phyloP scores from a whole-genome alignment of 2,888 invertebrate genomes.

The Lasioglossum pauxillum region DNA sequence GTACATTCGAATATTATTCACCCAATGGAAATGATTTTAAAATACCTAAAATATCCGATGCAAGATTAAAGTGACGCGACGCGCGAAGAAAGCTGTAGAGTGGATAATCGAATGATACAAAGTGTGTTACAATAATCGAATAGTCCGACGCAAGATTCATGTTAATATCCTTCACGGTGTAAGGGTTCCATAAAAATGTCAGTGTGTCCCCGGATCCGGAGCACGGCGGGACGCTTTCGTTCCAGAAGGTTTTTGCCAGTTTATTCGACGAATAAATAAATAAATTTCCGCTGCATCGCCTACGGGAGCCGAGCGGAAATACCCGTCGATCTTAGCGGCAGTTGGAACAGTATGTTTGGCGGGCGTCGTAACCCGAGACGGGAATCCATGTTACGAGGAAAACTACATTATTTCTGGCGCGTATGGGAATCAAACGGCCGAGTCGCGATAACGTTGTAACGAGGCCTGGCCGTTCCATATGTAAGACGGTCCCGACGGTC shows the following conservation, averaged over 20 bases:
- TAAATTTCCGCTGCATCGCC: not conserved
- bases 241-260: not conserved
- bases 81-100: no score
- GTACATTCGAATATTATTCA: not conserved
- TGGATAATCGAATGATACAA: not conserved
- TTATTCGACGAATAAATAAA: slow-evolving; percentile 14
- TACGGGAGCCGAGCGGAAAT: not conserved
- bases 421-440: slow-evolving; percentile 11
- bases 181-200: not conserved
- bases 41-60: no score
- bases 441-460: slow-evolving; percentile 29
- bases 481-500: slow-evolving; percentile 11
- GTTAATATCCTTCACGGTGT: not conserved
- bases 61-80: no score
- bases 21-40: not conserved
- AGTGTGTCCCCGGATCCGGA: not conserved
- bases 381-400: slow-evolving; percentile 29
- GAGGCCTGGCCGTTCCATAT: slow-evolving; percentile 27
- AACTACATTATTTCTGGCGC: slow-evolving; percentile 22
- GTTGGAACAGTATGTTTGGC: slow-evolving; percentile 33
- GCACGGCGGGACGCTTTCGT: not conserved
- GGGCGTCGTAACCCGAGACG: not conserved
- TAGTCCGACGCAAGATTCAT: not conserved
- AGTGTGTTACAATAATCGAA: not conserved
- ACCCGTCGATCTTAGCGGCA: not conserved